Evolutionary conservation across 2,888 invertebrate genomes (phyloP), one percentile per base, ranked within the genome.

Genomic region (Drosophila multiciliata): DNA sequence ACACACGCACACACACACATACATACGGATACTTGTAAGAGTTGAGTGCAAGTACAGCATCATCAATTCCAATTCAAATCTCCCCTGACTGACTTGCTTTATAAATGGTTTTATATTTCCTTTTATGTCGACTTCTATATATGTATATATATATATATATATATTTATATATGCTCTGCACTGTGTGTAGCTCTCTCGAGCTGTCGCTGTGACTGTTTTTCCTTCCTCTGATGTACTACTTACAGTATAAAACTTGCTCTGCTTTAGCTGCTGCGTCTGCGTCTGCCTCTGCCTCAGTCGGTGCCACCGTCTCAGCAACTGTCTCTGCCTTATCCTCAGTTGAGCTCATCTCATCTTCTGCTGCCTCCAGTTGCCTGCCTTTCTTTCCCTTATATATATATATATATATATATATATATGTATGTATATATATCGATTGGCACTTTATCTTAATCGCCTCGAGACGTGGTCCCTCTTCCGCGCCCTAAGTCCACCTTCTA

Each of bases 41-140:
- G 81, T 80, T 74, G 80, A 85, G 84, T 80, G 87, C 85, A 82
- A 45, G 82, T 89, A 86, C 89, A 87, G 83, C 89, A 86, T 89
- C 86, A 86, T 89, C 86, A 86, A 86, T 86, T 87, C 86, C 89
- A 87, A 87, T 88, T 89, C 83, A 87, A 89, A 87, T 89, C 85
- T 87, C 88, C 87, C 87, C 87, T 86, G 88, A 85, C 85, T 87
- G 87, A 89, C 88, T 87, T 86, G 90, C 89, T 83, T 88, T 86
- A 84, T 88, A 89, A 87, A 87, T 87, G 90, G 87, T 87, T 87
- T 89, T 87, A 87, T 88, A 88, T 87, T 87, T 89, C 88, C 90
- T 87, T 87, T 87, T 88, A 87, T 88, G 87, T 89, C 83, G 76
- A 73, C 40, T 55, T n/a, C 26, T 17, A 33, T 53, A 5, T 35